Conservation (phyloP, 2,113 vertebrate genomes). For the Gymnarchus niloticus region DNA sequence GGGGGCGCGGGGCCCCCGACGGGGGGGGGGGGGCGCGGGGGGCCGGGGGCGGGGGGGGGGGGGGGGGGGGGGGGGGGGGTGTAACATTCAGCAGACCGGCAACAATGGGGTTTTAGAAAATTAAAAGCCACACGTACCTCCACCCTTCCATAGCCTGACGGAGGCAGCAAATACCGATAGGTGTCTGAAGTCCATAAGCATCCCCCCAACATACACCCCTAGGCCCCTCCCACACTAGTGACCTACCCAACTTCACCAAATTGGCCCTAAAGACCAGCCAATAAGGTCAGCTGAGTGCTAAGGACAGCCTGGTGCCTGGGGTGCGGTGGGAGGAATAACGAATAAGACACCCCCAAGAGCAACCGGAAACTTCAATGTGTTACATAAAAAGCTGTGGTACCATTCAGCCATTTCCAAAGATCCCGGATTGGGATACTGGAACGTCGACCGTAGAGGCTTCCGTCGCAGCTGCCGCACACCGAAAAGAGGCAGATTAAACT, state of each 20-base stretch:
- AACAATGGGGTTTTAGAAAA: conserved; percentile 1
- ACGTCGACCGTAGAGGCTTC: background rate
- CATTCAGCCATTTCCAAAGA: background rate
- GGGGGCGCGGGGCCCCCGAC: background rate
- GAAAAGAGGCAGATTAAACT: background rate
- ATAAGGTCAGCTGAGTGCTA: background rate
- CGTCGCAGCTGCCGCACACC: background rate
- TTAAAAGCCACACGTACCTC: background rate
- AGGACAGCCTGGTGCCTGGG: background rate
- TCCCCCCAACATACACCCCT: background rate
- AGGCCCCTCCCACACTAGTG: conserved; percentile 6
- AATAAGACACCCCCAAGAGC: conserved; percentile 17
- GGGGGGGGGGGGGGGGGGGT: background rate
- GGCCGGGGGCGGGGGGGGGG: background rate
- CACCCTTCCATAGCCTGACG: background rate
- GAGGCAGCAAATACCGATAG: too few species aligned
- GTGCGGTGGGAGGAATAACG: background rate
- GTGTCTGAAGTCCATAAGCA: too few species aligned
- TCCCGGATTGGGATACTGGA: background rate
- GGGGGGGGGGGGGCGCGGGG: background rate
- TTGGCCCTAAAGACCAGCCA: background rate
- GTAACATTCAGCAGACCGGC: background rate
- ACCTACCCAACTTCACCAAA: background rate
- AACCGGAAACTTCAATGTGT: too few species aligned
- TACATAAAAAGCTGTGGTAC: background rate